Evolutionary conservation across 2,888 invertebrate genomes (phyloP), one percentile per base, ranked within the genome.

Genomic region (Cryptus viduatorius): DNA sequence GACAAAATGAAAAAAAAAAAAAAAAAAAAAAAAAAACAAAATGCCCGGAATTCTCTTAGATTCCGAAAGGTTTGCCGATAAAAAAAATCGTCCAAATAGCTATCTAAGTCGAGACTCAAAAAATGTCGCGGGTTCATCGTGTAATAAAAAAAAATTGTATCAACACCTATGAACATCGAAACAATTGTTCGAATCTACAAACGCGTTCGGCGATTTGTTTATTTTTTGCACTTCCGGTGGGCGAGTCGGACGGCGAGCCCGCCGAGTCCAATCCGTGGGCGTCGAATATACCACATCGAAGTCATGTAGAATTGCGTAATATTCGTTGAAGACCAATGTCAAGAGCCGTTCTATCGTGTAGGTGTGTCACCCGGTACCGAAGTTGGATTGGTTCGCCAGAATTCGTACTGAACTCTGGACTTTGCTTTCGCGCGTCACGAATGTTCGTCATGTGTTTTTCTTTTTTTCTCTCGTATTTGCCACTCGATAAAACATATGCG

Each of bases 301-400:
- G 48, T 64, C 64, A 50, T 37, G 29, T n/a, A 31, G 31, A 48
- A 48, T 75, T 64, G 75, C 64, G 75, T 48, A 64, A 75, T 64
- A 48, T 48, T 37, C 31, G 14, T 5, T 19, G 48, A 50, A 64
- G 37, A 7, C 64, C 44, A 72, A 46, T 19, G 16, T 24, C 24
- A 7, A 59, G 29, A 44, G 59, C 12, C 56, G 67, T 46, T 44
- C 19, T 3, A 19, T 14, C 7, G 75, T 50, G 64, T 64, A 50
- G 75, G 75, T 75, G 75, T 64, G 75, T 75, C 75, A 29, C 3
- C 19, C 29, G 1, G 3, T 48, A 14, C 19, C 75, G 48, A 48
- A 37, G 48, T 50, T 12, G 48, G 37, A 75, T 75, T 64, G 75
- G 64, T 64, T 46, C 48, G 37, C 16, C 29, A 31, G 31, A 31